Evolutionary conservation across 2,888 invertebrate species (phyloP).

Genomic region (Platycnemis pennipes): DNA sequence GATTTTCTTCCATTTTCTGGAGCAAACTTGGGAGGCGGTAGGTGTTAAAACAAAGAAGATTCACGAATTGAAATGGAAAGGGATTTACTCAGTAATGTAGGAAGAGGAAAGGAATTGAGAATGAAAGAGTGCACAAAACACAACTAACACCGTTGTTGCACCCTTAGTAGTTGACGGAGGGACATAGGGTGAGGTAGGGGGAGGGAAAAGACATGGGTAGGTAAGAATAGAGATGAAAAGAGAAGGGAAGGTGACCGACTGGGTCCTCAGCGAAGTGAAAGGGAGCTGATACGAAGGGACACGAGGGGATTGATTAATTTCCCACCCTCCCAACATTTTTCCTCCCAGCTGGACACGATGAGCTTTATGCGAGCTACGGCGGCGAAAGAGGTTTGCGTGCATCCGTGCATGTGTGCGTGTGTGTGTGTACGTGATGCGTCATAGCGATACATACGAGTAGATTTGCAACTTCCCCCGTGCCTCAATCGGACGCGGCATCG

Average conservation of each 20-base stretch:
- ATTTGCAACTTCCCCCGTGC: neutral
- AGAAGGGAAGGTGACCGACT: neutral
- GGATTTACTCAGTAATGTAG: neutral
- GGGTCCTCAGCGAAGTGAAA: neutral
- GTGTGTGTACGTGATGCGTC: conserved; percentile 17
- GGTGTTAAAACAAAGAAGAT: neutral
- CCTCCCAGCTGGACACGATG: neutral
- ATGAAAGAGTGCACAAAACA: neutral
- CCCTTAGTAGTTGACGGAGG: no score
- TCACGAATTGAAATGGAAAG: neutral
- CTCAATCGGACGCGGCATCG: neutral
- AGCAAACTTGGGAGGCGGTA: no score
- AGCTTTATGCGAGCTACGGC: neutral
- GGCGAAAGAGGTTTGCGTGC: no score
- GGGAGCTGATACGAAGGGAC: neutral
- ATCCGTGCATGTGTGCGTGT: no score
- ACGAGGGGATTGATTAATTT: neutral
- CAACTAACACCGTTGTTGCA: neutral
- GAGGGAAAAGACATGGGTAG: no score
- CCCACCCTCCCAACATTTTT: neutral
- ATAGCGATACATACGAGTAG: neutral
- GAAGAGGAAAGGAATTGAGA: no score
- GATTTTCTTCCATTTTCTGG: no score
- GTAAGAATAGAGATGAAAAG: neutral
- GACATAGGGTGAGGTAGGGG: no score